Base-by-base conservation (phyloP, 2,113 vertebrate species). In the Lates calcarifer region DNA sequence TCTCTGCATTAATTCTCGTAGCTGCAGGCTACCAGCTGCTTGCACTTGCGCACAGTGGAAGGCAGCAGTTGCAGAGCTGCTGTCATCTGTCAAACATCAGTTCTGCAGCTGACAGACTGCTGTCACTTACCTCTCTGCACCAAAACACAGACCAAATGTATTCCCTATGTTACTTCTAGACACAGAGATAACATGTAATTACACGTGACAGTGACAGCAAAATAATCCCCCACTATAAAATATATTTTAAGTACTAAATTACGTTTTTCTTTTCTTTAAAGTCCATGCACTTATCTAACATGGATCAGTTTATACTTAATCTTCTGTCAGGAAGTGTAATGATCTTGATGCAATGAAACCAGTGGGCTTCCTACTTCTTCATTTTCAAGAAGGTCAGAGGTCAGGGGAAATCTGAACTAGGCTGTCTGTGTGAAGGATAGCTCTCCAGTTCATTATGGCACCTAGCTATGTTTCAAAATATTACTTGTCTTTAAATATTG, bases 11-110 rank as follows among this genome's bases (percentile, higher is more conserved):
- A 7, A 6, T 35, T 9, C 24, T 10, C 31, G 78, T 53, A 47
- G 63, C 57, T 82, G 79, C 76, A 28, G 82, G 74, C 18, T 11
- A 31, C 62, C n/a, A 13, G 58, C 75, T 58, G 39, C 41, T 56
- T 24, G 53, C 28, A 56, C 71, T 35, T 67, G 64, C 39, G 12
- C 62, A 29, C 24, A 9, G 31, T 28, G 56, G 17, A 31, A 22
- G 35, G 4, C 62, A 15, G 14, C 14, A 24, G 51, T 35, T 47
- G 41, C 61, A n/a, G 67, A 73, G 67, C 77, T 65, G 56, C 64
- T 71, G 49, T 26, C 69, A 53, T 41, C 63, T 68, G 51, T 58
- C 72, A 71, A 13, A 62, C 66, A 62, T 45, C 70, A 64, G 55
- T 37, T 39, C 18, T 68, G 63, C 31, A 45, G 47, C 77, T 63